These are phyloP conservation scores for Gastracanthus pulcherrimus DNA, from an alignment of 2,888 invertebrate genomes.

Conservation along the genomic window DNA sequence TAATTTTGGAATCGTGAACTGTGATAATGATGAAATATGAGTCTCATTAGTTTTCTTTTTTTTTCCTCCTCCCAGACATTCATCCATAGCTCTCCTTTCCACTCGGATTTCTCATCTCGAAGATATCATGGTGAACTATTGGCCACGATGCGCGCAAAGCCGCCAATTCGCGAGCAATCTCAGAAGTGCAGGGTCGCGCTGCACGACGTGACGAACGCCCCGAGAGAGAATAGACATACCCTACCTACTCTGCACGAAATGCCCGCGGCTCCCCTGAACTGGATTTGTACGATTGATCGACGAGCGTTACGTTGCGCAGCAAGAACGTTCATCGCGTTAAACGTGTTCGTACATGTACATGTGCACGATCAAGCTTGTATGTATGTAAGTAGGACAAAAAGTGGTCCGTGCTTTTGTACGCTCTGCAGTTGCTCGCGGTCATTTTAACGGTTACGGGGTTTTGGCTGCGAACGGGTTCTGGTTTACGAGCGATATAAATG, in stretches of 20 bases:
- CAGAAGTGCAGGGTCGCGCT: not conserved
- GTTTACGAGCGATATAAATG: not conserved
- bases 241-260: not conserved
- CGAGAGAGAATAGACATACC: not conserved
- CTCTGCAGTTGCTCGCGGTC: not conserved
- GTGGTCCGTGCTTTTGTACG: no score
- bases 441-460: conserved; percentile 25
- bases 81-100: not conserved
- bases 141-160: not conserved
- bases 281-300: not conserved
- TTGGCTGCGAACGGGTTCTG: not conserved
- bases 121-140: not conserved
- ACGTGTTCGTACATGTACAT: not conserved
- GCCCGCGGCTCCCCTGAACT: not conserved
- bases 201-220: not conserved
- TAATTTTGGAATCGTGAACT: no score
- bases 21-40: no score
- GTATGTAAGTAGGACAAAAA: no score
- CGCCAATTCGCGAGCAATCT: conserved; percentile 6
- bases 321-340: no score
- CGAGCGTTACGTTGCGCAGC: not conserved
- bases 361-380: no score
- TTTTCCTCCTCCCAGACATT: not conserved
- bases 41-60: no score
- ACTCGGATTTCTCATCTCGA: not conserved